Conservation (phyloP, 35 echinoderm and acorn worm species). For the Nesometra sesokonis region DNA sequence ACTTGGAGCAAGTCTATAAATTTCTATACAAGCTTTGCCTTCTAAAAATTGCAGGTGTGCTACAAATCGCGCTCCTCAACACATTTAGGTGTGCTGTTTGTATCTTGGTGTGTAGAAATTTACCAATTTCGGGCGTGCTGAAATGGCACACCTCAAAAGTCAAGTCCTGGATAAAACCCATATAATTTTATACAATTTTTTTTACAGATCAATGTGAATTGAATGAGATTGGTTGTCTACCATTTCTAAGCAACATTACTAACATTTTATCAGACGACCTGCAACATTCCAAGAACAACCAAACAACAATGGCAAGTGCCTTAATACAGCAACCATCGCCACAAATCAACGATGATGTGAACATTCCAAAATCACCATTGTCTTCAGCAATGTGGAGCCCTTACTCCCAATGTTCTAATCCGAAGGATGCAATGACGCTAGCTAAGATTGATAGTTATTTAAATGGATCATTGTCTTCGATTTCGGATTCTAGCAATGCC, state of each 20-base stretch:
- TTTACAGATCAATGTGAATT: not conserved
- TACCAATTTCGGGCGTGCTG: too few relatives aligned
- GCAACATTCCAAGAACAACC: not conserved
- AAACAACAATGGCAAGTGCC: not conserved
- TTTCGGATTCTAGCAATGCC: not conserved
- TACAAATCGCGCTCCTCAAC: too few relatives aligned
- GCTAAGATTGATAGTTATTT: slow-evolving; percentile 89
- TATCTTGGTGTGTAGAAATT: too few relatives aligned
- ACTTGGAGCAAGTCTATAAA: too few relatives aligned
- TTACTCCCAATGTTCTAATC: slow-evolving; percentile 10
- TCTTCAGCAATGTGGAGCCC: slow-evolving; percentile 64
- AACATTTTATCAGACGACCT: not conserved
- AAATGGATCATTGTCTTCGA: slow-evolving; percentile 36
- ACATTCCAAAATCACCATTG: slow-evolving; percentile 50
- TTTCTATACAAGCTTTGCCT: too few relatives aligned
- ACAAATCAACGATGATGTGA: not conserved
- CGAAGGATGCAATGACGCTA: slow-evolving; percentile 67
- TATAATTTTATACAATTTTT: too few relatives aligned
- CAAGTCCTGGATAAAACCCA: too few relatives aligned
- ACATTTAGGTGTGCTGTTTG: too few relatives aligned
- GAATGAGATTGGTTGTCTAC: not conserved
- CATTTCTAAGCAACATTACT: not conserved
- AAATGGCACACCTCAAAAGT: too few relatives aligned
- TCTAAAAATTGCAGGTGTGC: too few relatives aligned
- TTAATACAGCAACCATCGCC: not conserved